Percentiles rank a stretch among this genome's conserved stretches.
Evolutionary conservation across 2,888 invertebrate genomes (phyloP).

Genomic region (Zelleria hepariella): DNA sequence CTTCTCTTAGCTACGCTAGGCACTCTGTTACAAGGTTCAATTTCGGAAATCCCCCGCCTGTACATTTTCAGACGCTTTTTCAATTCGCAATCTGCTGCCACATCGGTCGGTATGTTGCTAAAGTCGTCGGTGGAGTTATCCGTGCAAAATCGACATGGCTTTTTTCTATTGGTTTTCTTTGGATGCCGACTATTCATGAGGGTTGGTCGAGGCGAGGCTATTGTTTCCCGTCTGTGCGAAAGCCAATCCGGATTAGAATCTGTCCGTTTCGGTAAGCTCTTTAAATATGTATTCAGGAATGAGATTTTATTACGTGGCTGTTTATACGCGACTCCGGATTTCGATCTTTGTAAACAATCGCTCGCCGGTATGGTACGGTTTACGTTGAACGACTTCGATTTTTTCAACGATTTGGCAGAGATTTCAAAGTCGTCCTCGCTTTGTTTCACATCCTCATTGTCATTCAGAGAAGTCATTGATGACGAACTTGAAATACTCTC

Average conservation of each 20-base stretch:
- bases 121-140: constrained; percentile 51
- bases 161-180: constrained; percentile 30
- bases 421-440: background rate
- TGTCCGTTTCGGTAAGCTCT: constrained; percentile 57
- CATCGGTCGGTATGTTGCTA: constrained; percentile 53
- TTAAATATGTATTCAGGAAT: constrained; percentile 66
- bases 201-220: constrained; percentile 26
- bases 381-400: constrained; percentile 58
- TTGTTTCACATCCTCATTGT: background rate
- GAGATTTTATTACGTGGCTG: constrained; percentile 60
- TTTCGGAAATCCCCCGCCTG: constrained; percentile 63
- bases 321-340: constrained; percentile 50
- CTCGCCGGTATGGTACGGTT: constrained; percentile 9
- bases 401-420: constrained; percentile 29
- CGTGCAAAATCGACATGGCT: constrained; percentile 27
- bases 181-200: constrained; percentile 26
- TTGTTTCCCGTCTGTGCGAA: constrained; percentile 41
- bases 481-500: constrained; percentile 27
- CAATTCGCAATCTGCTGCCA: constrained; percentile 58
- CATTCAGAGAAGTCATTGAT: background rate
- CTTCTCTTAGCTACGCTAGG: constrained; percentile 45
- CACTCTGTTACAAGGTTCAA: constrained; percentile 28
- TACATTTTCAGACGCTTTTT: constrained; percentile 65
- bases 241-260: constrained; percentile 59
- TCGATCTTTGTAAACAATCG: constrained; percentile 41